Percentiles rank a stretch among this genome's conserved stretches.
Evolutionary conservation across 2,888 invertebrate genomes (phyloP).

Genomic region (Metallyticus violacea): DNA sequence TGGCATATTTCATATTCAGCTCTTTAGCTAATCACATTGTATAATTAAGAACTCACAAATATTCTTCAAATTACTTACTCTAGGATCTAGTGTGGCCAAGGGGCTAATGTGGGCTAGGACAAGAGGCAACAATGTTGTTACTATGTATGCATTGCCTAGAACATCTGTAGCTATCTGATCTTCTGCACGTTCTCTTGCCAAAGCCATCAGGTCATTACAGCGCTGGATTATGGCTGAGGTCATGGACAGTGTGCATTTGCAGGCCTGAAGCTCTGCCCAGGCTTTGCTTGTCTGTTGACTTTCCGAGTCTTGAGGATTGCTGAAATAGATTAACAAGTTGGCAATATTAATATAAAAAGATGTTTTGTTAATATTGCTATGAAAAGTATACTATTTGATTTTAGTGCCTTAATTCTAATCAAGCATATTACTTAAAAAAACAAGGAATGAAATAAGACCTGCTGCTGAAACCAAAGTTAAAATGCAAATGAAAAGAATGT

Average conservation of each 20-base stretch:
- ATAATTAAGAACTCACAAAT: no score
- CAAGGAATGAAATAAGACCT: no score
- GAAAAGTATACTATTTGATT: no score
- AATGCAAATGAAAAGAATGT: no score
- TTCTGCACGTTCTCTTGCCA: slow-evolving; percentile 62
- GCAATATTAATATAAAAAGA: no score
- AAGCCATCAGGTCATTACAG: slow-evolving; percentile 71
- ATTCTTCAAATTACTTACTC: no score
- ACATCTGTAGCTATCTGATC: slow-evolving; percentile 56
- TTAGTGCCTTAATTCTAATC: no score
- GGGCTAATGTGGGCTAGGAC: slow-evolving; percentile 83
- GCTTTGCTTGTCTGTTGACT: slow-evolving; percentile 56
- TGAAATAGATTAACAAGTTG: slow-evolving; percentile 40
- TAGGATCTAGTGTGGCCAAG: slow-evolving; percentile 75
- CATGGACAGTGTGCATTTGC: slow-evolving; percentile 70
- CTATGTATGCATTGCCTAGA: slow-evolving; percentile 58
- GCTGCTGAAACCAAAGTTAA: no score
- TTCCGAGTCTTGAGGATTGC: slow-evolving; percentile 59
- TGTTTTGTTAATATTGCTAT: no score
- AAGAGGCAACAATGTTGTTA: slow-evolving; percentile 77
- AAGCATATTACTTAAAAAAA: no score
- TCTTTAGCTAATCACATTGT: no score
- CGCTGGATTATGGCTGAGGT: slow-evolving; percentile 75
- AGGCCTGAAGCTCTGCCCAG: slow-evolving; percentile 60
- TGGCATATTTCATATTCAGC: no score